Evolutionary conservation across 2,888 invertebrate species (phyloP).

Genomic region (Rotaria socialis): DNA sequence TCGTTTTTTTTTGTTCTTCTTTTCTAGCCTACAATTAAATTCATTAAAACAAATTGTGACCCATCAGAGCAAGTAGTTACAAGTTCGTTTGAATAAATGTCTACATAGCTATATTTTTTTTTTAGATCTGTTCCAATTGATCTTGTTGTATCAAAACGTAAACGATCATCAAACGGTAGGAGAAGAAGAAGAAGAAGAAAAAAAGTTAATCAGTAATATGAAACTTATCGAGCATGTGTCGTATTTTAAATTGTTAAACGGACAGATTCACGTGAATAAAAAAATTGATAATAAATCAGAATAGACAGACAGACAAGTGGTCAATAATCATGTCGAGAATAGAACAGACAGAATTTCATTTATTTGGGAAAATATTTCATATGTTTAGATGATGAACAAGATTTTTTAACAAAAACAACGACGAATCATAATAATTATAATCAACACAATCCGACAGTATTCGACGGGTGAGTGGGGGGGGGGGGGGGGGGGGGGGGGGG

Average conservation of each 20-base stretch:
- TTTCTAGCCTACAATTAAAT: constrained; percentile 20
- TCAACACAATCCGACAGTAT: not conserved
- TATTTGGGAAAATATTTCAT: not conserved
- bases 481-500: too few species aligned
- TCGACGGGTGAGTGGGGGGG: constrained; percentile 12
- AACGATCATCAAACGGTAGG: not conserved
- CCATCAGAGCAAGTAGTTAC: not conserved
- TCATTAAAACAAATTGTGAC: not conserved
- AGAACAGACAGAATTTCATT: not conserved
- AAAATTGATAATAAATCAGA: constrained; percentile 19
- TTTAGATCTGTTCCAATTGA: constrained; percentile 18
- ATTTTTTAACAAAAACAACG: not conserved
- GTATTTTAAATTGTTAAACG: constrained; percentile 9
- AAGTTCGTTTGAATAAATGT: not conserved
- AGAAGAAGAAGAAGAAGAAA: not conserved
- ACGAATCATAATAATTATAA: not conserved
- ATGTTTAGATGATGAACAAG: not conserved
- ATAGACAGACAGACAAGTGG: constrained; percentile 28
- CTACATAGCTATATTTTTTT: not conserved
- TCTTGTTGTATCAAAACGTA: constrained; percentile 4
- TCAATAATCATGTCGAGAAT: not conserved
- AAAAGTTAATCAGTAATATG: constrained; percentile 13
- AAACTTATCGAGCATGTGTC: constrained; percentile 11
- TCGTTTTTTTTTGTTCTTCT: not conserved
- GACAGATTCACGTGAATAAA: constrained; percentile 23